Evolutionary conservation across 2,113 vertebrate species (phyloP), one percentile per base, ranked within the genome.

Genomic region (Gallinago undulata): DNA sequence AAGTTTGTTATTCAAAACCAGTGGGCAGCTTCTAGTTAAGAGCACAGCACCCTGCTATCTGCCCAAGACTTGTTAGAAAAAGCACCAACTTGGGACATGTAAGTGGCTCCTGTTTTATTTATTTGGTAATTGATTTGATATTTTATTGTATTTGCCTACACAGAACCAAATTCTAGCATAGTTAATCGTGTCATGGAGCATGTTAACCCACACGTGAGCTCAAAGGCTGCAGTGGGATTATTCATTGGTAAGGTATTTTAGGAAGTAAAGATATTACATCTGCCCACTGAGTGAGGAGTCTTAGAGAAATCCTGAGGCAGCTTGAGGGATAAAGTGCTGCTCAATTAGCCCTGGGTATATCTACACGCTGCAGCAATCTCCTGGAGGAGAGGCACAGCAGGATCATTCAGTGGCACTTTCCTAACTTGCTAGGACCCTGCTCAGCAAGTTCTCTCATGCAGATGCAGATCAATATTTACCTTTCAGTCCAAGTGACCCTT

Each of bases 181-280:
- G 39, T 77, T 37, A 17, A 53, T 85, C 2, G 5, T 94, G 83
- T 56, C 66, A 10, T 57, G 62, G 69, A 84, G 62, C 73, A 8
- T 78, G 64, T 90, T 87, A 92, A 68, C 93, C 87, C 95, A 92
- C 88, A 90, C 5, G 72, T 93, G 90, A 95, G 73, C 76, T 93
- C 64, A 47, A 39, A 53, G 90, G 56, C 83, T 84, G 92, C 73
- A 60, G 62, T 31, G 64, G 93, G 96, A 97, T 97, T 96, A 97
- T 90, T 97, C 83, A 86, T 68, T 1, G 35, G 75, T 95, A 97
- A 96, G 94, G 86, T 95, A 96, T 97, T 96, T 96, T 97, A 94
- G 90, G 95, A 97, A 96, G 87, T 96, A 95, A 97, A 96, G 94
- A 91, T 95, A 92, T 93, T 94, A 75, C 85, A 93, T 96, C 92